A percentile compares a stretch with the other conserved stretches of the same genome.
These are phyloP conservation scores for Podargus strigoides DNA, from an alignment of 2,797 vertebrate genomes.

Conservation along the genomic window DNA sequence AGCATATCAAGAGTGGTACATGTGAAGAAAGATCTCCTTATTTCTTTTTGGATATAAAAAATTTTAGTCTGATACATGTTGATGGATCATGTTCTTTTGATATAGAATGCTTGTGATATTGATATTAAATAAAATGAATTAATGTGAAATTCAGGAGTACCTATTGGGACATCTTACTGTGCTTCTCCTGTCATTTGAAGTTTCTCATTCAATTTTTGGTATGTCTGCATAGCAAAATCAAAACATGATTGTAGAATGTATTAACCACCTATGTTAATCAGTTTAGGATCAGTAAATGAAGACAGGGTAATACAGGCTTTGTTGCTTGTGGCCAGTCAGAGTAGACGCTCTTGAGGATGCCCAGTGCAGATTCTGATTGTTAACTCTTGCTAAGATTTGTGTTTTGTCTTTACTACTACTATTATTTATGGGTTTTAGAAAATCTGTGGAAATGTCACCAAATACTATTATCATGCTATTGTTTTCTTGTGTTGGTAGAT, in stretches of 20 bases:
- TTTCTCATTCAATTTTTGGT: neutral
- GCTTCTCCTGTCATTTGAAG: neutral
- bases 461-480: neutral
- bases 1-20: neutral
- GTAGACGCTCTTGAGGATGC: neutral
- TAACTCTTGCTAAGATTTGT: neutral
- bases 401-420: neutral
- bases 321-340: neutral
- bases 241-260: neutral
- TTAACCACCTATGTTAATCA: neutral
- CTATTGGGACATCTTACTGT: slow-evolving; percentile 6
- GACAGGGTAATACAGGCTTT: neutral
- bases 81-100: neutral
- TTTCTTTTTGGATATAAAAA: slow-evolving; percentile 7
- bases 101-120: slow-evolving; percentile 14
- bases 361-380: neutral
- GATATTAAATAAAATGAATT: slow-evolving; percentile 25
- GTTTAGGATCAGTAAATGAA: neutral
- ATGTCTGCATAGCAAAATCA: neutral
- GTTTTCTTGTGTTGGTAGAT: neutral
- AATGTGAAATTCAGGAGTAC: neutral
- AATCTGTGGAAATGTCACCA: neutral
- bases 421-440: neutral
- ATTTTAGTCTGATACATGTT: slow-evolving; percentile 28
- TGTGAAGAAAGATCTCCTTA: neutral